phyloP scores from a whole-genome alignment of 2,797 vertebrate genomes.

The Liparis tanakae region DNA sequence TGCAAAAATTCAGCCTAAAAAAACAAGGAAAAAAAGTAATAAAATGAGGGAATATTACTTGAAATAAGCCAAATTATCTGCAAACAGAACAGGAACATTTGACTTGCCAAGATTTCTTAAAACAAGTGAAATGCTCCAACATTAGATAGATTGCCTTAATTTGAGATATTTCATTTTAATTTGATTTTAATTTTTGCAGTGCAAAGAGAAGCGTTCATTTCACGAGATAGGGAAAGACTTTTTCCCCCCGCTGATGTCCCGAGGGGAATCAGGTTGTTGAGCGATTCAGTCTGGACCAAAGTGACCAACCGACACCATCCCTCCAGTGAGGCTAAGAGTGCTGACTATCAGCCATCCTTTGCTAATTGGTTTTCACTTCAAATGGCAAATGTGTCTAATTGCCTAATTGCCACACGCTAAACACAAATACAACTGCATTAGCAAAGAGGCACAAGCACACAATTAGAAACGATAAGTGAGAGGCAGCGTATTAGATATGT shows the following conservation, averaged over 20 bases:
- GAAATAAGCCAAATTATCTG: no score
- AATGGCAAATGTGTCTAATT: not conserved
- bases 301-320: not conserved
- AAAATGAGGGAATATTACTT: no score
- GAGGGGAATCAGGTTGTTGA: not conserved
- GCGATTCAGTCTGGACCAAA: not conserved
- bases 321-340: not conserved
- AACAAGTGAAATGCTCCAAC: no score
- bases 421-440: not conserved
- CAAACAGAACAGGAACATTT: no score
- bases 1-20: no score
- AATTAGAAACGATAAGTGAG: not conserved
- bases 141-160: no score
- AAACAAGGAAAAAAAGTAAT: no score
- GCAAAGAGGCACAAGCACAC: not conserved
- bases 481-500: not conserved
- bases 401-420: not conserved
- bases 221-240: not conserved
- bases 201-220: no score
- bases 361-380: conserved; percentile 21
- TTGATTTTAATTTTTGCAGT: no score
- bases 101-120: no score
- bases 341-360: conserved; percentile 18
- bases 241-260: fast-evolving
- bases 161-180: no score